Conservation (phyloP, 2,888 invertebrate genomes). For the Apodemia zela region DNA sequence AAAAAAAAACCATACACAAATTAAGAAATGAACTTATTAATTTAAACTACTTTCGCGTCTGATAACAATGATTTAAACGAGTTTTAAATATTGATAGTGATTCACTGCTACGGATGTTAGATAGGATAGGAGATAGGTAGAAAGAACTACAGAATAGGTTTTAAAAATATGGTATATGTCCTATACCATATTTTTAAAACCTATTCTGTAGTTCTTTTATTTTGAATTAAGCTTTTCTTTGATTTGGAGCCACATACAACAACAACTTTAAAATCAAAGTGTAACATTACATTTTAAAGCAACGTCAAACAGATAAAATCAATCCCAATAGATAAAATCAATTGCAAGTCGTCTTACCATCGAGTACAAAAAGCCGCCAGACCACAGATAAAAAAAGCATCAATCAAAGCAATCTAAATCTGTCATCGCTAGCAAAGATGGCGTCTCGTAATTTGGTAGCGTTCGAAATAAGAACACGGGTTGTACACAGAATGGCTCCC, state of each 20-base stretch:
- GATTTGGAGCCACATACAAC: background rate
- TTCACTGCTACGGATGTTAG: too few species aligned
- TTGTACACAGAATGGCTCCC: constrained; percentile 59
- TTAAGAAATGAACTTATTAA: too few species aligned
- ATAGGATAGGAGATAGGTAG: too few species aligned
- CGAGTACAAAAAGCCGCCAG: constrained; percentile 17
- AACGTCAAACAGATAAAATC: background rate
- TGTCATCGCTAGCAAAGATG: constrained; percentile 60
- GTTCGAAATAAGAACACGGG: constrained; percentile 48
- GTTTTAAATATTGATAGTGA: too few species aligned
- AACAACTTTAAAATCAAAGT: background rate
- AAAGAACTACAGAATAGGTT: too few species aligned
- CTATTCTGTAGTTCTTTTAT: too few species aligned
- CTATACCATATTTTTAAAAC: too few species aligned
- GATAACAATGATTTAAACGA: too few species aligned
- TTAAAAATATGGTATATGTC: too few species aligned
- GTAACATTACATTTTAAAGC: background rate
- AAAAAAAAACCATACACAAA: too few species aligned
- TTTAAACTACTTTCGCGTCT: too few species aligned
- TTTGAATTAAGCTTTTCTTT: too few species aligned
- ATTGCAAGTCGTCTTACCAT: background rate
- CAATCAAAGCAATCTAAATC: constrained; percentile 57
- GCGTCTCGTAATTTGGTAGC: constrained; percentile 51
- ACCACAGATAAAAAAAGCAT: constrained; percentile 40
- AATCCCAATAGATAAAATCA: background rate